phyloP scores from a whole-genome alignment of 2,797 vertebrate species.

The Muscicapa striata region DNA sequence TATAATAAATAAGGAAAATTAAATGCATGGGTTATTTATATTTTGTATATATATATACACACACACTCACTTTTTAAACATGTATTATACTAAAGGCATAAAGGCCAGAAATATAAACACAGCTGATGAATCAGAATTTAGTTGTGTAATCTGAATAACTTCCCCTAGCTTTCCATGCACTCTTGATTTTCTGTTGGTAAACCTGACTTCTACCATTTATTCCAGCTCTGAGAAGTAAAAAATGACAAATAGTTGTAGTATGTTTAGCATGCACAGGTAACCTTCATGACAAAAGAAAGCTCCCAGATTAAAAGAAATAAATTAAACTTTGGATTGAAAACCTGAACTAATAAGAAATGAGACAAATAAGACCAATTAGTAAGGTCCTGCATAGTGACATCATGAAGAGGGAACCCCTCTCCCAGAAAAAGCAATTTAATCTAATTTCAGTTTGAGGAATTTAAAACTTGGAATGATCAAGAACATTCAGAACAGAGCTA shows the following conservation, averaged over 20 bases:
- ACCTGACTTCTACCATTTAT: background rate
- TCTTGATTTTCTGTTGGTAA: background rate
- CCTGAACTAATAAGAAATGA: background rate
- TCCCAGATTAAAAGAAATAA: background rate
- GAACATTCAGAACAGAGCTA: background rate
- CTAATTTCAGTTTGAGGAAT: background rate
- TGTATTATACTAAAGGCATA: background rate
- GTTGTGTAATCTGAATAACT: background rate
- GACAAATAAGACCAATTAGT: background rate
- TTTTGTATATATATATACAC: background rate
- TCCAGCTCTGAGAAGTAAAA: background rate
- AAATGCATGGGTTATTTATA: background rate
- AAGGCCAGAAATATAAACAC: background rate
- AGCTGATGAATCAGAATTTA: background rate
- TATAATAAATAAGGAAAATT: background rate
- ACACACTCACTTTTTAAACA: background rate
- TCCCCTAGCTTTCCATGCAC: background rate
- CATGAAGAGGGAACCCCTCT: rapidly evolving
- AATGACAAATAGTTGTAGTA: background rate
- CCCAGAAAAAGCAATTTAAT: background rate
- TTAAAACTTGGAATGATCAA: background rate
- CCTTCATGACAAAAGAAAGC: background rate
- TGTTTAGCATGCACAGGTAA: background rate
- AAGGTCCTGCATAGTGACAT: background rate
- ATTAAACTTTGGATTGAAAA: background rate